Evolutionary conservation across 2,797 vertebrate genomes (phyloP).

Genomic region (Chelmon rostratus): DNA sequence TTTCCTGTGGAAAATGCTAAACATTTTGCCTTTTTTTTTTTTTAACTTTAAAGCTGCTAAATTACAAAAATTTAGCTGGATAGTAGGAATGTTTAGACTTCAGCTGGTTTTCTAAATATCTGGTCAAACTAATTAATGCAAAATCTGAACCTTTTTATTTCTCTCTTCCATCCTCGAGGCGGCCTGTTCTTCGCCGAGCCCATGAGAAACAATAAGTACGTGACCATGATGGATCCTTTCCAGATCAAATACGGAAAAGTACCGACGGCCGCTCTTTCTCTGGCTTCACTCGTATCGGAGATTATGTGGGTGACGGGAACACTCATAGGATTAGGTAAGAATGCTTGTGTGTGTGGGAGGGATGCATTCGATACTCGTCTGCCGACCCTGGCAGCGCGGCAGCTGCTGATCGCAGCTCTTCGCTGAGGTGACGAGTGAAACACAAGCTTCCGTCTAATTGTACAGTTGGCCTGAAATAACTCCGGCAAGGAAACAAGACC

Average conservation of each 20-base stretch:
- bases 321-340: conserved; percentile 80
- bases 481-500: conserved; percentile 1
- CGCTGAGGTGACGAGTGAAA: conserved; percentile 50
- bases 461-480: conserved; percentile 51
- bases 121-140: background rate
- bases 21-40: background rate
- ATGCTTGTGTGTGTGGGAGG: conserved; percentile 45
- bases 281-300: conserved; percentile 73
- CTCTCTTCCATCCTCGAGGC: conserved; percentile 28
- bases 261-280: conserved; percentile 68
- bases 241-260: conserved; percentile 81
- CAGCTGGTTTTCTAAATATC: too few species aligned
- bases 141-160: background rate
- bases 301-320: conserved; percentile 80
- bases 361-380: conserved; percentile 36
- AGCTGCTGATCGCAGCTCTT: conserved; percentile 56
- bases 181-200: conserved; percentile 78
- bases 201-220: conserved; percentile 76
- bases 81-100: too few species aligned
- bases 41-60: too few species aligned
- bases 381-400: conserved; percentile 49
- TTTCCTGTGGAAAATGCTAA: conserved; percentile 6
- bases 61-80: too few species aligned
- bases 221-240: conserved; percentile 84
- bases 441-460: conserved; percentile 49